Percentiles rank a stretch among this genome's conserved stretches.
Conservation (phyloP, 1,140 invertebrate genomes). For the Phocides pigmalion region DNA sequence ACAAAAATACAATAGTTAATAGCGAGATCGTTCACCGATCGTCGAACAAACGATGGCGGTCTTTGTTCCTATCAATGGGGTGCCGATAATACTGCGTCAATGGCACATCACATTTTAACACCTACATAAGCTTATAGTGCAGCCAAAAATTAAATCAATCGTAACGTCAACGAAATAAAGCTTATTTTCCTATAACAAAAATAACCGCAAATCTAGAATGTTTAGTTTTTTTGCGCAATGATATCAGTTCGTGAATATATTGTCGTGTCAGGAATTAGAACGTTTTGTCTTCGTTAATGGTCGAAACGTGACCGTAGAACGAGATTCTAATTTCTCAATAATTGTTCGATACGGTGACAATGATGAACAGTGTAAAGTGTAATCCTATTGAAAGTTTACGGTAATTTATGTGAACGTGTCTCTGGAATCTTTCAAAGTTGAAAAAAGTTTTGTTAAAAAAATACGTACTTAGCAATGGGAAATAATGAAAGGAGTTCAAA, state of each 20-base stretch:
- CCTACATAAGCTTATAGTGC: slow-evolving; percentile 46
- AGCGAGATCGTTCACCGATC: slow-evolving; percentile 63
- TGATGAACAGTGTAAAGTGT: slow-evolving; percentile 42
- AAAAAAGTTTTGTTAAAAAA: too few species aligned
- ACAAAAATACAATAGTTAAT: slow-evolving; percentile 50
- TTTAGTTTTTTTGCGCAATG: slow-evolving; percentile 78
- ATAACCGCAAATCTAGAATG: slow-evolving; percentile 27
- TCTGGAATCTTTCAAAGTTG: background rate
- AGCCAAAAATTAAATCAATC: background rate
- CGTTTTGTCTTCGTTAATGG: slow-evolving; percentile 81
- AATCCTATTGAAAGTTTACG: slow-evolving; percentile 53
- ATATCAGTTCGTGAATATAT: slow-evolving; percentile 79
- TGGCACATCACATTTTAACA: slow-evolving; percentile 64
- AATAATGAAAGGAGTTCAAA: too few species aligned
- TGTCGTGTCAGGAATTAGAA: slow-evolving; percentile 73
- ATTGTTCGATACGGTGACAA: slow-evolving; percentile 70
- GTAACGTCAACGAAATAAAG: slow-evolving; percentile 39
- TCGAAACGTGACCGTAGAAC: slow-evolving; percentile 74
- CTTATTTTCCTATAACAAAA: slow-evolving; percentile 36
- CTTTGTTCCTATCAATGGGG: slow-evolving; percentile 75
- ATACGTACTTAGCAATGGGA: too few species aligned
- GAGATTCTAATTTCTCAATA: slow-evolving; percentile 70
- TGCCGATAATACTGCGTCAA: slow-evolving; percentile 72
- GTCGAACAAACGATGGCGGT: slow-evolving; percentile 67
- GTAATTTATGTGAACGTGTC: slow-evolving; percentile 59